phyloP scores from a whole-genome alignment of 1,140 invertebrate species.

The Drosophila sturtevanti region DNA sequence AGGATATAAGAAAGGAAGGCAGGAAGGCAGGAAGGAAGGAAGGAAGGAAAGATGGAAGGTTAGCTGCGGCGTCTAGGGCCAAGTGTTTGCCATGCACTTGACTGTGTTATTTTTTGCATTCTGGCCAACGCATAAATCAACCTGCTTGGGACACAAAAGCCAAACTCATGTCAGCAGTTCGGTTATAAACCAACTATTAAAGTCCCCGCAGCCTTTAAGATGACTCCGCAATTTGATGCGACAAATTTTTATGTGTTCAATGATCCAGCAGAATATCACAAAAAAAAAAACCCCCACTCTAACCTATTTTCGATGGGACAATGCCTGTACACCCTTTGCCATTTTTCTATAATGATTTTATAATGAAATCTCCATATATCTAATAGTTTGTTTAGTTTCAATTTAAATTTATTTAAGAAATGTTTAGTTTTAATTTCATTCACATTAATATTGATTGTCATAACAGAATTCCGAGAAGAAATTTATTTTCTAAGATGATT shows the following conservation, averaged over 20 bases:
- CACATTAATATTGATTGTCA: no score
- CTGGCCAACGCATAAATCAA: constrained; percentile 71
- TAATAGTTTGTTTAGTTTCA: no score
- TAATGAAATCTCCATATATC: no score
- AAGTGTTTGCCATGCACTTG: constrained; percentile 78
- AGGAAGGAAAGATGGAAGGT: constrained; percentile 15
- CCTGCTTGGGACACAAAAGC: constrained; percentile 44
- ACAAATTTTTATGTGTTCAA: constrained; percentile 52
- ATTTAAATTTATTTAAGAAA: no score
- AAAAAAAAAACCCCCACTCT: not conserved
- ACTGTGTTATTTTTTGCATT: constrained; percentile 73
- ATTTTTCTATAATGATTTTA: no score
- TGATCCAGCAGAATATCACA: constrained; percentile 26
- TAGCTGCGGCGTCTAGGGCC: constrained; percentile 51
- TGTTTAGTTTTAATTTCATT: no score
- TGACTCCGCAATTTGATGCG: constrained; percentile 43
- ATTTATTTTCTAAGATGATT: no score
- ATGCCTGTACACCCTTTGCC: not conserved
- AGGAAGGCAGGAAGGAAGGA: not conserved
- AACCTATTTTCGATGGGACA: not conserved
- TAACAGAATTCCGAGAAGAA: no score
- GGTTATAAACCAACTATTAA: constrained; percentile 46
- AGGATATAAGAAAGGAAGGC: not conserved
- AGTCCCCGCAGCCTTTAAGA: constrained; percentile 51
- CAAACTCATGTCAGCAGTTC: constrained; percentile 40